Conservation (phyloP, 2,113 vertebrate species). For the Ariopsis seemanni region DNA sequence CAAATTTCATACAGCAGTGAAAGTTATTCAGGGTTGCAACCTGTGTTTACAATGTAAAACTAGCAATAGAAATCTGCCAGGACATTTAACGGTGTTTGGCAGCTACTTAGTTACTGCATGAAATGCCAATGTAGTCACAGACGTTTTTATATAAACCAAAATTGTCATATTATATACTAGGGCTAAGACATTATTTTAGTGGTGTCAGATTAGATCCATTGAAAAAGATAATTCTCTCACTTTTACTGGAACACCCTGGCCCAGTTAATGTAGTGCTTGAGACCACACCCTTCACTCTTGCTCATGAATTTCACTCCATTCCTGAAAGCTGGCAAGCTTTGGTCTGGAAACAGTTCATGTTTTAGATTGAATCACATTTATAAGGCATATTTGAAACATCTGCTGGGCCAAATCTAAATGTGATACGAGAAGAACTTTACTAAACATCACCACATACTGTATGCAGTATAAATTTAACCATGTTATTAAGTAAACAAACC, state of each 20-base stretch:
- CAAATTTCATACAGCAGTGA: not conserved
- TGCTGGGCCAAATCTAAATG: not conserved
- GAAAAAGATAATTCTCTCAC: not conserved
- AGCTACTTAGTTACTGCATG: not conserved
- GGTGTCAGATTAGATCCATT: not conserved
- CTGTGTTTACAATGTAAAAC: not conserved
- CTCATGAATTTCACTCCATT: constrained; percentile 7
- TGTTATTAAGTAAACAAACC: not conserved
- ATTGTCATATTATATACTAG: not conserved
- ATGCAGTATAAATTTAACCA: not conserved
- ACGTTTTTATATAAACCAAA: not conserved
- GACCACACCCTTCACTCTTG: constrained; percentile 6
- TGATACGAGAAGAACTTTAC: not conserved
- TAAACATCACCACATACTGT: not conserved
- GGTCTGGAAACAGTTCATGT: not conserved
- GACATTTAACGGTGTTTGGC: not conserved
- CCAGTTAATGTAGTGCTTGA: not conserved
- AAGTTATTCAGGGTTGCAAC: not conserved
- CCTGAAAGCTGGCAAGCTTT: not conserved
- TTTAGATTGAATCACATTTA: not conserved
- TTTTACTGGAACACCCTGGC: constrained; percentile 10
- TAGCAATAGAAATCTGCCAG: not conserved
- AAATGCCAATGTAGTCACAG: not conserved
- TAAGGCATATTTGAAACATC: not conserved
- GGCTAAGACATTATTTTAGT: not conserved